A percentile compares a stretch with the other conserved stretches of the same genome.
phyloP scores from a whole-genome alignment of 2,888 invertebrate species.

The Stramonita haemastoma region DNA sequence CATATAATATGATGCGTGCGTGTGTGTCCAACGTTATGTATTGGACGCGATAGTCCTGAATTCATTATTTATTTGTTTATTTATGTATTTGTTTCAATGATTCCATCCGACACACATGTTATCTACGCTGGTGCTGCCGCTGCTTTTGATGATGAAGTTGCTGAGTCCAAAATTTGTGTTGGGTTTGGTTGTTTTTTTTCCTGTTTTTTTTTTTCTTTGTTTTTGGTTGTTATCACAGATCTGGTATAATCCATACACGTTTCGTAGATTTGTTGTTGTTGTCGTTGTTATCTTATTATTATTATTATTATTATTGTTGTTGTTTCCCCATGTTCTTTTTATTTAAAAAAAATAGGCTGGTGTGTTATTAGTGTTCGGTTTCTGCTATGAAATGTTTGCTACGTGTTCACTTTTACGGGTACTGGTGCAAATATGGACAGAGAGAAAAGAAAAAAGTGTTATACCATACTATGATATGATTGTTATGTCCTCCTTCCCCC shows the following conservation, averaged over 20 bases:
- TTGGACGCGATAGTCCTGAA: not conserved
- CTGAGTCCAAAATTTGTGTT: not conserved
- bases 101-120: not conserved
- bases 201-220: not conserved
- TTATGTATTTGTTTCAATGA: not conserved
- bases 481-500: not conserved
- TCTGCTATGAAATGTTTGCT: not conserved
- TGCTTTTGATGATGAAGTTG: not conserved
- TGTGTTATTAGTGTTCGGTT: not conserved
- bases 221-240: no score
- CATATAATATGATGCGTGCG: not conserved
- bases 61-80: not conserved
- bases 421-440: slow-evolving; percentile 35
- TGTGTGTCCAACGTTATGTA: not conserved
- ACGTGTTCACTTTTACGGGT: slow-evolving; percentile 35
- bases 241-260: not conserved
- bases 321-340: not conserved
- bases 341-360: not conserved
- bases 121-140: not conserved
- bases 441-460: not conserved
- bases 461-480: not conserved
- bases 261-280: not conserved
- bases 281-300: not conserved
- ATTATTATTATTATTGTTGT: not conserved
- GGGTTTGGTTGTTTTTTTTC: no score